Percentiles rank a stretch among this genome's conserved stretches.
Conservation (phyloP, 1,140 invertebrate species). For the Trypoxylus dichotomus region DNA sequence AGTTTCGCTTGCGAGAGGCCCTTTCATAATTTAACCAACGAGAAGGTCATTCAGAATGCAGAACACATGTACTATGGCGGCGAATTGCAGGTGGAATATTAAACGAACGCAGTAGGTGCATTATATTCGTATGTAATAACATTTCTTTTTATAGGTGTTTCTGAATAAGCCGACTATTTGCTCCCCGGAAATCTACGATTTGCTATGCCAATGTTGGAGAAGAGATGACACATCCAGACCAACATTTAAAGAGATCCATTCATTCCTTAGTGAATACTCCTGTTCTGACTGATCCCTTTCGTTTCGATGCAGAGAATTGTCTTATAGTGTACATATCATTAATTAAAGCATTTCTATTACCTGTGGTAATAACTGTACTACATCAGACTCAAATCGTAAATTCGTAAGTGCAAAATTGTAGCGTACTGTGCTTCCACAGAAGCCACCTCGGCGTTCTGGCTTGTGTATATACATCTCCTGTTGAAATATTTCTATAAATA, state of each 20-base stretch:
- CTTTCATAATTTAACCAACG: constrained; percentile 69
- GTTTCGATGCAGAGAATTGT: constrained; percentile 10
- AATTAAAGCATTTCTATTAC: background rate
- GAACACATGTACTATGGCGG: constrained; percentile 69
- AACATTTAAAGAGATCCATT: constrained; percentile 74
- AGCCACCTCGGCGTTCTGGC: background rate
- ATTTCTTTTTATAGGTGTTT: constrained; percentile 56
- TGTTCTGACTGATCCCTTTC: constrained; percentile 51
- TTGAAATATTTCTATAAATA: constrained; percentile 17
- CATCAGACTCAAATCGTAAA: constrained; percentile 3
- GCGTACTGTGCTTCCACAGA: constrained; percentile 31
- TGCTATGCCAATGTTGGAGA: constrained; percentile 81
- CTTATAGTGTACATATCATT: constrained; percentile 28
- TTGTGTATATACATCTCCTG: constrained; percentile 24
- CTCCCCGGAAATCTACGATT: constrained; percentile 74
- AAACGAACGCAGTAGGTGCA: background rate
- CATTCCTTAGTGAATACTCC: constrained; percentile 64
- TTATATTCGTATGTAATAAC: constrained; percentile 35
- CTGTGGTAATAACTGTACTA: background rate
- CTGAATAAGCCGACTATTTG: constrained; percentile 72
- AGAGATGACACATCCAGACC: constrained; percentile 67
- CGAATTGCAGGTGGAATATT: constrained; percentile 59
- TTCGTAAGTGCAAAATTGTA: constrained; percentile 25
- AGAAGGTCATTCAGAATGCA: constrained; percentile 75
- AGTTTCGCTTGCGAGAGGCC: constrained; percentile 73